Evolutionary conservation across 2,113 vertebrate genomes (phyloP), one percentile per base, ranked within the genome.

Genomic region (Turnix velox): DNA sequence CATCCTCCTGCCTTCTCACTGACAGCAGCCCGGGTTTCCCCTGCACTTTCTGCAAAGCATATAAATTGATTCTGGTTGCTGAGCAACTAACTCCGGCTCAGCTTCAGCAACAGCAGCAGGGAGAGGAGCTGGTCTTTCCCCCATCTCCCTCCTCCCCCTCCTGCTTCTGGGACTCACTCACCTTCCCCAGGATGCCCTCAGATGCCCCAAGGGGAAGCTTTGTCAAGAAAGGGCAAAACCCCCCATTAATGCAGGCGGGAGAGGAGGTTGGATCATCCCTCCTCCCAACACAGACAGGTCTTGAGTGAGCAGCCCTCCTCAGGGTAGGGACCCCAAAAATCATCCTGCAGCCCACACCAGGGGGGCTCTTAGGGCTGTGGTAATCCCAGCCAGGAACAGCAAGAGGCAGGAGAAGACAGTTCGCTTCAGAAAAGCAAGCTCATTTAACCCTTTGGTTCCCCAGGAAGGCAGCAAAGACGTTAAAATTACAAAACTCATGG

Each of bases 11-110:
- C 90, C 75, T 95, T 81, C 80, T 85, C 7, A 22, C 94, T 94
- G 96, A 90, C 76, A 96, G 72, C 79, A 88, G 95, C 95, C 77
- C 27, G 95, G 97, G 96, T 61, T 97, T 97, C 94, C 97, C 98
- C 96, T 93, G 97, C 97, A 97, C 97, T 96, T 96, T 98, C 97
- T 97, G 93, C 97, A 96, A 96, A 96, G 97, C 97, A 98, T 98
- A 97, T 98, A 98, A 99, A 98, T 98, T 98, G 97, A 98, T 97
- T 96, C 87, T 79, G 77, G 98, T 99, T 99, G 98, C 99, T 97
- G 98, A 96, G 98, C 98, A 98, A 99, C 98, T 98, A 90, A 97
- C 98, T 97, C 89, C 72, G 7, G 68, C 37, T 40, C 74, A 20
- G 93, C 91, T 84, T 83, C 94, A 69, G 97, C 96, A 93, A 61